A percentile compares a stretch with the other conserved stretches of the same genome.
These are phyloP conservation scores for Papilio dardanus DNA, from an alignment of 1,140 invertebrate species.

Conservation along the genomic window DNA sequence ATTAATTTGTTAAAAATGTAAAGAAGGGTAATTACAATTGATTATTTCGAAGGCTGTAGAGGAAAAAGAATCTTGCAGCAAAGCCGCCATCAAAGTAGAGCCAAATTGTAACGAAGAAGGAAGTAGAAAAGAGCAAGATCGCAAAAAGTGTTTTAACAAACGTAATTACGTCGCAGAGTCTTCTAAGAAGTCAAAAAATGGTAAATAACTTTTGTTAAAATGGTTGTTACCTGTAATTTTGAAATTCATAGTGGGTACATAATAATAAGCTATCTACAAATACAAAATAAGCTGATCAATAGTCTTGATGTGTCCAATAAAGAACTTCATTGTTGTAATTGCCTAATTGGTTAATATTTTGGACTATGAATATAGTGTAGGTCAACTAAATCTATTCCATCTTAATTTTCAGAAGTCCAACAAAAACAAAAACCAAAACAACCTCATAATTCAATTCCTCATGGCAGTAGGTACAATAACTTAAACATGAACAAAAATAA, in stretches of 20 bases:
- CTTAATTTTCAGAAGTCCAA: not conserved
- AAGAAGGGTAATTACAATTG: not conserved
- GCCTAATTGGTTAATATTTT: not conserved
- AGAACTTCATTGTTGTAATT: too few relatives aligned
- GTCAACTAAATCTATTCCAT: not conserved
- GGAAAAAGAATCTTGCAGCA: not conserved
- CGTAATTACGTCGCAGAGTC: not conserved
- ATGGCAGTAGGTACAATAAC: not conserved
- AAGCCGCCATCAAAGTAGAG: conserved; percentile 42
- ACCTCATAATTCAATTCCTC: not conserved
- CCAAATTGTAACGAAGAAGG: conserved; percentile 54
- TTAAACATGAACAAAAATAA: conserved; percentile 22
- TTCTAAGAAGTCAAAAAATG: conserved; percentile 19
- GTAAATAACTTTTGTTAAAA: conserved; percentile 40
- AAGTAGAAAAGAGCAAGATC: conserved; percentile 46
- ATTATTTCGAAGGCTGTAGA: not conserved
- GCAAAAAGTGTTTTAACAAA: conserved; percentile 9
- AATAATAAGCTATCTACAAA: not conserved
- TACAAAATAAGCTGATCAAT: too few relatives aligned
- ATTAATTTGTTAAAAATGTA: not conserved
- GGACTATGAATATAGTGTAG: not conserved
- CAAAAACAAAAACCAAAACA: not conserved
- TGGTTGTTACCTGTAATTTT: not conserved
- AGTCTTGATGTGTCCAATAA: too few relatives aligned
- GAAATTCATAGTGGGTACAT: not conserved